These are phyloP conservation scores for Tachysurus fulvidraco DNA, from an alignment of 2,113 vertebrate species.

Conservation along the genomic window DNA sequence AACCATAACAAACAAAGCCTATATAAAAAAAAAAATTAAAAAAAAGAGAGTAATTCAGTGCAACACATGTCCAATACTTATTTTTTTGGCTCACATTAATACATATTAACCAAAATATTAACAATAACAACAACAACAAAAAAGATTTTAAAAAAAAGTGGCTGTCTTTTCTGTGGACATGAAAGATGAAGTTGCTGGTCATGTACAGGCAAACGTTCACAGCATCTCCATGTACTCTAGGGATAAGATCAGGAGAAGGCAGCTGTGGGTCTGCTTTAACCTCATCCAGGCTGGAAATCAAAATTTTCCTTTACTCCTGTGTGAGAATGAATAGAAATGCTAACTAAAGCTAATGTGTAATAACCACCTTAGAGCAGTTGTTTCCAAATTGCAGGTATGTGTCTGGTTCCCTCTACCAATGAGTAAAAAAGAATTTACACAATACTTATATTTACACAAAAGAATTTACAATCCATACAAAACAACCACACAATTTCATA, in stretches of 20 bases:
- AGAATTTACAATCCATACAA: not conserved
- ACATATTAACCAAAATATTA: not conserved
- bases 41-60: not conserved
- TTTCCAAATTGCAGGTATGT: not conserved
- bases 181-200: not conserved
- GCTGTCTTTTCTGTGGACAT: not conserved
- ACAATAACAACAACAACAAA: too few relatives aligned
- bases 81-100: not conserved
- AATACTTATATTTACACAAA: not conserved
- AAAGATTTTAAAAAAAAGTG: not conserved
- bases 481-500: not conserved
- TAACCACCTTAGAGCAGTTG: not conserved
- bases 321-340: not conserved
- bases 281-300: not conserved
- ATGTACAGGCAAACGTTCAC: not conserved
- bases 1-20: not conserved
- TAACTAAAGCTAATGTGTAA: not conserved
- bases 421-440: not conserved
- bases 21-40: not conserved
- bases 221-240: not conserved
- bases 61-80: not conserved
- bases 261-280: not conserved
- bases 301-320: not conserved
- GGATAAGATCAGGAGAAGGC: not conserved
- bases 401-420: constrained; percentile 1